These are phyloP conservation scores for Dicentrarchus labrax DNA, from an alignment of 2,113 vertebrate genomes.

Conservation along the genomic window DNA sequence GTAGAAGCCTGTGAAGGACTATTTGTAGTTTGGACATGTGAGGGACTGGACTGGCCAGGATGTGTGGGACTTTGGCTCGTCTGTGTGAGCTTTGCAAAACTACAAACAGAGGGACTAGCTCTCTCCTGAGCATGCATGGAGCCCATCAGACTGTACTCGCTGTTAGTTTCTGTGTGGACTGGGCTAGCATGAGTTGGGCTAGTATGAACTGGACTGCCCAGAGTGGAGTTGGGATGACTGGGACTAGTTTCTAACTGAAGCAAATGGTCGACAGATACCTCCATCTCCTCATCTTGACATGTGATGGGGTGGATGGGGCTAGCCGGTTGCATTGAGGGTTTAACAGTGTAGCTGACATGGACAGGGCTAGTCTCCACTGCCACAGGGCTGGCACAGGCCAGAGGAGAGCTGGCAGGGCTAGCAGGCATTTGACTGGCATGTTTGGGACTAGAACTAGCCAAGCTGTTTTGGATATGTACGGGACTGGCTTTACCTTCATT, in stretches of 20 bases:
- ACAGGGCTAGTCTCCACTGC: background rate
- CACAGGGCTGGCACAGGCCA: background rate
- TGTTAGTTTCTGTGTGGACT: slow-evolving; percentile 4
- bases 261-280: background rate
- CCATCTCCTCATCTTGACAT: slow-evolving; percentile 37
- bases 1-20: slow-evolving; percentile 19
- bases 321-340: background rate
- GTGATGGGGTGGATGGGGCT: background rate
- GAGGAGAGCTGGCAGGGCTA: slow-evolving; percentile 13
- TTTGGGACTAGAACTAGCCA: slow-evolving; percentile 24
- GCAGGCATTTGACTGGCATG: slow-evolving; percentile 38
- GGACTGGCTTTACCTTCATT: background rate
- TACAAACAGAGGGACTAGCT: background rate
- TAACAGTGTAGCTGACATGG: background rate
- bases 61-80: slow-evolving; percentile 5
- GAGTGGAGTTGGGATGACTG: background rate
- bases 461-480: slow-evolving; percentile 11
- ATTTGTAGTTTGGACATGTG: slow-evolving; percentile 12
- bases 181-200: background rate
- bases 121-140: background rate
- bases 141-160: background rate
- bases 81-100: slow-evolving; percentile 1
- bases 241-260: slow-evolving; percentile 14
- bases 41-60: slow-evolving; percentile 14
- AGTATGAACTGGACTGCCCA: background rate